Conservation (phyloP, 2,888 invertebrate species). For the Rotaria macrura region DNA sequence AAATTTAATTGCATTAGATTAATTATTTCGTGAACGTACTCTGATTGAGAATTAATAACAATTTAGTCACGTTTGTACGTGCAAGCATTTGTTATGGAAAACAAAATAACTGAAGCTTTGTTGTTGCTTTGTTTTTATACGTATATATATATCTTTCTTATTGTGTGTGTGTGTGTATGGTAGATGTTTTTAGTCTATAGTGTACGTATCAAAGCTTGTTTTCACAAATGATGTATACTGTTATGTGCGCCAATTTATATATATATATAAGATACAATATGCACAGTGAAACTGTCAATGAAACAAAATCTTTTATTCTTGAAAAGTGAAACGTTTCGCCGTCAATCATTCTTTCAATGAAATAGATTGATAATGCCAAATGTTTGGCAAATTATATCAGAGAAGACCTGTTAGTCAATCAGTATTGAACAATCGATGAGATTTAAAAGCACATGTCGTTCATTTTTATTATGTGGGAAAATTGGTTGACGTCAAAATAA, state of each 20-base stretch:
- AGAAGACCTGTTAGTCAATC: too few relatives aligned
- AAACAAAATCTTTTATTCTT: too few relatives aligned
- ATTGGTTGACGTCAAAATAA: too few relatives aligned
- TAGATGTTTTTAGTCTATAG: background rate
- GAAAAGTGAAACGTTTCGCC: too few relatives aligned
- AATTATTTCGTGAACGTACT: background rate
- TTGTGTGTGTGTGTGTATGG: background rate
- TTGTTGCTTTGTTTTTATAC: background rate
- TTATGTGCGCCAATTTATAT: background rate
- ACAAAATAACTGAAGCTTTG: background rate
- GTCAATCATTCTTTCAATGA: too few relatives aligned
- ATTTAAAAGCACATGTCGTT: too few relatives aligned
- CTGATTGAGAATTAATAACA: background rate
- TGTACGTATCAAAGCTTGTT: background rate
- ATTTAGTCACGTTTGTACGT: background rate
- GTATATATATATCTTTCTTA: background rate
- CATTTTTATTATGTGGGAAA: too few relatives aligned
- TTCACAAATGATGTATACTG: background rate
- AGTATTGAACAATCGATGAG: too few relatives aligned
- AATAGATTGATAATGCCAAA: too few relatives aligned
- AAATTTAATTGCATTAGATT: constrained; percentile 5
- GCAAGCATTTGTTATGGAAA: background rate
- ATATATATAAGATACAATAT: background rate
- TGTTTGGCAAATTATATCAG: too few relatives aligned
- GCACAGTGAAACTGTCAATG: background rate